A percentile compares a stretch with the other conserved stretches of the same genome.
Conservation (phyloP, 2,113 vertebrate genomes). For the Zosterops pallidus region DNA sequence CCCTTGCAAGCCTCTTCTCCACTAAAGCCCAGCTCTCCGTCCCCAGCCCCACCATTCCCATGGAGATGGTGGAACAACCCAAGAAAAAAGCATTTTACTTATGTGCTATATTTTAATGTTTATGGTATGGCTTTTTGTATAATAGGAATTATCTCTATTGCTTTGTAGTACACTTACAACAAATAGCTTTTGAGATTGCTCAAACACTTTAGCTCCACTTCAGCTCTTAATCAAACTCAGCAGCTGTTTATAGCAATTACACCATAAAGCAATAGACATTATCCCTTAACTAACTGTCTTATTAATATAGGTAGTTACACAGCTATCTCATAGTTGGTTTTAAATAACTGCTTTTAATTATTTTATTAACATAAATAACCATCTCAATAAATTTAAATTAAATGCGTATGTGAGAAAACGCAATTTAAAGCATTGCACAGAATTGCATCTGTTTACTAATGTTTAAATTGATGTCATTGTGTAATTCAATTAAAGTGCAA, state of each 20-base stretch:
- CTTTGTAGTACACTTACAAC: slow-evolving; percentile 60
- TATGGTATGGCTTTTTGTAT: slow-evolving; percentile 42
- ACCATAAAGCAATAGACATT: slow-evolving; percentile 72
- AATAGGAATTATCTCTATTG: slow-evolving; percentile 58
- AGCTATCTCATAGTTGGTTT: slow-evolving; percentile 72
- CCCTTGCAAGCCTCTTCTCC: neutral
- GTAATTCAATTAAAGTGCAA: slow-evolving; percentile 43
- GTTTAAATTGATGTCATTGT: slow-evolving; percentile 55
- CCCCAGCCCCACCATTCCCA: neutral
- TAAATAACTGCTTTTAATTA: slow-evolving; percentile 76
- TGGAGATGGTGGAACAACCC: neutral
- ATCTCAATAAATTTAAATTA: slow-evolving; percentile 73
- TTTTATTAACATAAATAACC: slow-evolving; percentile 76
- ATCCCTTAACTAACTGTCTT: slow-evolving; percentile 74
- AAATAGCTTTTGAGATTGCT: slow-evolving; percentile 67
- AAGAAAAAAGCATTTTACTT: neutral
- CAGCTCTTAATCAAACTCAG: slow-evolving; percentile 75
- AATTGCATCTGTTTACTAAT: slow-evolving; percentile 66
- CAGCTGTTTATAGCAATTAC: slow-evolving; percentile 76
- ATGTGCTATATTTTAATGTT: slow-evolving; percentile 31
- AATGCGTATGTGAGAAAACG: slow-evolving; percentile 53
- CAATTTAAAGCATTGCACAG: slow-evolving; percentile 64
- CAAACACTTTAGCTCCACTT: slow-evolving; percentile 70
- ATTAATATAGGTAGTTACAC: slow-evolving; percentile 77
- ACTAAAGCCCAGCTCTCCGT: neutral